Evolutionary conservation across 2,888 invertebrate species (phyloP).

Genomic region (Platycheirus rosarum): DNA sequence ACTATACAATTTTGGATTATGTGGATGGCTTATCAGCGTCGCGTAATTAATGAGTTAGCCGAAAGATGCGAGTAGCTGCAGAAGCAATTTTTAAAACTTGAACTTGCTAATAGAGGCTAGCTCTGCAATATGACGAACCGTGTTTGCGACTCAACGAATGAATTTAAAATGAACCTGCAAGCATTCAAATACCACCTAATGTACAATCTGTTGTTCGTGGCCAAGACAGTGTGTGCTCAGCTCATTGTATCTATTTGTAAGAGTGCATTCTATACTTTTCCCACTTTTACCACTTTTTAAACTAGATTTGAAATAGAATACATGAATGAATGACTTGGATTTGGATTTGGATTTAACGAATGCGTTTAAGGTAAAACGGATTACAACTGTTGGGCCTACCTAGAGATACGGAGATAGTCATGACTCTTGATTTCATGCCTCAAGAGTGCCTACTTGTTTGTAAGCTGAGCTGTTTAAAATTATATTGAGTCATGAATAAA

Average conservation of each 20-base stretch:
- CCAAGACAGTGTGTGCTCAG: too few species aligned
- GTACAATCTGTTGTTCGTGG: slow-evolving; percentile 37
- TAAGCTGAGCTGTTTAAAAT: too few species aligned
- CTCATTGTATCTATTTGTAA: slow-evolving; percentile 39
- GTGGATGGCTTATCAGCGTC: slow-evolving; percentile 10
- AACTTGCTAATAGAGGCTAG: slow-evolving; percentile 16
- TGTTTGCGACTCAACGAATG: slow-evolving; percentile 62
- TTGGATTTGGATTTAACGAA: background rate
- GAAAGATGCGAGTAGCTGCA: slow-evolving; percentile 33
- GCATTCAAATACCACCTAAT: slow-evolving; percentile 67
- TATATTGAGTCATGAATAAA: too few species aligned
- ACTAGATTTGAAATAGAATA: slow-evolving; percentile 22
- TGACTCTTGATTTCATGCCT: too few species aligned
- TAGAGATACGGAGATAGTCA: too few species aligned
- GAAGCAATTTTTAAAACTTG: slow-evolving; percentile 19
- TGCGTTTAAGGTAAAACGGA: slow-evolving; percentile 8
- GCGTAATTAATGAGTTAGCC: slow-evolving; percentile 26
- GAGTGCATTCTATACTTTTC: slow-evolving; percentile 55
- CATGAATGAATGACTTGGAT: background rate
- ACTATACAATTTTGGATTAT: slow-evolving; percentile 17
- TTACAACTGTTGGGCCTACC: background rate
- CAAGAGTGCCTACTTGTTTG: too few species aligned
- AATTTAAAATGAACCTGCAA: slow-evolving; percentile 69
- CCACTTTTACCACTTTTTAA: slow-evolving; percentile 34
- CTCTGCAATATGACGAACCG: slow-evolving; percentile 35